phyloP scores from a whole-genome alignment of 1,140 invertebrate species.

The Lanistes nyassanus region DNA sequence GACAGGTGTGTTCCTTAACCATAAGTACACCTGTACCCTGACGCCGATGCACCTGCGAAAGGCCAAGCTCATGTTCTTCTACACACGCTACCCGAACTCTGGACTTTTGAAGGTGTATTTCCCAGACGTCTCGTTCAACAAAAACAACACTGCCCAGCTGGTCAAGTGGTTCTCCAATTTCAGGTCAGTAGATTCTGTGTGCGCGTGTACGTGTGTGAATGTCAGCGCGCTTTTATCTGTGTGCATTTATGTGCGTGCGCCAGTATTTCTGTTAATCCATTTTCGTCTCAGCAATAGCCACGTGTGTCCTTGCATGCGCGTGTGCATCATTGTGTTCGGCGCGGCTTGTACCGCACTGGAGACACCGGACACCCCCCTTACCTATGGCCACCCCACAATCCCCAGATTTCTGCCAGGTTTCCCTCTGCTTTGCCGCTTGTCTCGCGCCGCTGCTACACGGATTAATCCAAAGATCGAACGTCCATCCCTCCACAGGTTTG shows the following conservation, averaged over 20 bases:
- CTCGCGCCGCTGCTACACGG: not conserved
- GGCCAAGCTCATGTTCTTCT: conserved; percentile 99
- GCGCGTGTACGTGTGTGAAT: not conserved
- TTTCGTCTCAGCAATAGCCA: not conserved
- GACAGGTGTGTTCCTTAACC: conserved; percentile 65
- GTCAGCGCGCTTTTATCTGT: not conserved
- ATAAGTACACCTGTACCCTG: conserved; percentile 71
- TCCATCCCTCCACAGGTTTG: not conserved
- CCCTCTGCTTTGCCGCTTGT: not conserved
- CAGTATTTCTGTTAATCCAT: not conserved
- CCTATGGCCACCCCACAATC: not conserved
- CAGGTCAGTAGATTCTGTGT: conserved; percentile 66
- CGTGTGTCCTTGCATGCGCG: not conserved
- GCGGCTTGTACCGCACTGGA: not conserved
- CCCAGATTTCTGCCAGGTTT: not conserved
- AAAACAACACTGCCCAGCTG: conserved; percentile 99
- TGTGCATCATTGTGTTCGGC: not conserved
- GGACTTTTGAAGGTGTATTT: conserved; percentile 99
- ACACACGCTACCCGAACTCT: conserved; percentile 96
- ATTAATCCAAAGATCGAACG: not conserved
- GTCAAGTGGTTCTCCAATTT: conserved; percentile 99
- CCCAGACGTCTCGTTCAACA: conserved; percentile 99
- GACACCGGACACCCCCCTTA: no score
- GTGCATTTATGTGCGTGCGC: not conserved
- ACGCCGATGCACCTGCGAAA: conserved; percentile 99